A percentile compares a stretch with the other conserved stretches of the same genome.
Evolutionary conservation across 2,113 vertebrate species (phyloP).

Genomic region (Hyperoodon ampullatus): DNA sequence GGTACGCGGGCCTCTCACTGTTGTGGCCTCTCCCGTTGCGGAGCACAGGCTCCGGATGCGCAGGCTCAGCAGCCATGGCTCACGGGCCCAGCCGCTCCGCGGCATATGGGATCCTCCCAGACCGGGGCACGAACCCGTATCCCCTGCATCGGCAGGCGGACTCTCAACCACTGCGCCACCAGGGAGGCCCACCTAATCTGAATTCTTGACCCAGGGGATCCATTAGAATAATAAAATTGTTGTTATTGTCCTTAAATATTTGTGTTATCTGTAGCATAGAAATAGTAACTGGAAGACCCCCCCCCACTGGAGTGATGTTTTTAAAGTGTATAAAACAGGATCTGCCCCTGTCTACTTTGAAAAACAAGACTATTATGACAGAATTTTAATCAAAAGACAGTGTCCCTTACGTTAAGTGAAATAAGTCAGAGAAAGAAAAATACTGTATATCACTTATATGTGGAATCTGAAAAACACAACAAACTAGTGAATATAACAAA

Average conservation of each 20-base stretch:
- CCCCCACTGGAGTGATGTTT: neutral
- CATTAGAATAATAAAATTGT: neutral
- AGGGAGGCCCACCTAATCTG: neutral
- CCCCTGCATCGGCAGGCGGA: too few species aligned
- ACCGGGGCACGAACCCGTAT: too few species aligned
- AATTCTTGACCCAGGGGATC: neutral
- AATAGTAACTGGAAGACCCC: neutral
- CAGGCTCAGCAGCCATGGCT: too few species aligned
- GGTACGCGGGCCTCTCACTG: too few species aligned
- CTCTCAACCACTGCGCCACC: too few species aligned
- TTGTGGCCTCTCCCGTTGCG: too few species aligned
- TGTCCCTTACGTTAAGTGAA: neutral
- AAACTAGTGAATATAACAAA: neutral
- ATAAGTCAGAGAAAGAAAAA: neutral
- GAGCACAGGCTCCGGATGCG: too few species aligned
- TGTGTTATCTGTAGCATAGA: neutral
- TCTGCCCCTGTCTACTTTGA: neutral
- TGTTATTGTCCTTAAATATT: neutral
- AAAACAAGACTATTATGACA: neutral
- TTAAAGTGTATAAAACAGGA: neutral
- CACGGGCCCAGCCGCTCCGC: too few species aligned
- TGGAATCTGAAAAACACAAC: neutral
- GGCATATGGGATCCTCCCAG: too few species aligned
- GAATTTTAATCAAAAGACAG: neutral
- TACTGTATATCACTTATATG: neutral